Evolutionary conservation across 2,113 vertebrate genomes (phyloP).

Genomic region (Rhinogobius similis): DNA sequence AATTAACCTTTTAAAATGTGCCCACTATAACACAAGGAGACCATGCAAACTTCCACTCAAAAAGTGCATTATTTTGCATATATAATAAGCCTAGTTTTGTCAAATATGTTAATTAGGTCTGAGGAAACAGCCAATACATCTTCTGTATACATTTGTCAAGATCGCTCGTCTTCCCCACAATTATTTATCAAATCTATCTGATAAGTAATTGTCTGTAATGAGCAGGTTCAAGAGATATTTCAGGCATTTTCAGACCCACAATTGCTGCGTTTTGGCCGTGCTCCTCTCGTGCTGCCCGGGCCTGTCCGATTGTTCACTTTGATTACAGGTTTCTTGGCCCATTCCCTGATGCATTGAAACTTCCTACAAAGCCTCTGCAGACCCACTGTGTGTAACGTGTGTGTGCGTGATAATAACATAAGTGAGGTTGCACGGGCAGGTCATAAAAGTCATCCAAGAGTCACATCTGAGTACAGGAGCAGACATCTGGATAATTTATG

Average conservation of each 20-base stretch:
- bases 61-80: not conserved
- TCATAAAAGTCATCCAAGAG: conserved; percentile 43
- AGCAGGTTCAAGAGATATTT: conserved; percentile 45
- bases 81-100: not conserved
- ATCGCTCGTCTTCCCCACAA: not conserved
- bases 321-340: conserved; percentile 50
- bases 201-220: conserved; percentile 50
- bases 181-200: conserved; percentile 17
- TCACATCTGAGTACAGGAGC: conserved; percentile 18
- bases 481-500: conserved; percentile 57
- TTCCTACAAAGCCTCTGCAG: conserved; percentile 17
- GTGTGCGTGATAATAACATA: conserved; percentile 2
- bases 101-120: not conserved
- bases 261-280: conserved; percentile 23
- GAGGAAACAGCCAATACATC: not conserved
- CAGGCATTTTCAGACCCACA: conserved; percentile 39
- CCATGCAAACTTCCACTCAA: no score
- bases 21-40: no score
- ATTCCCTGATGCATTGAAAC: conserved; percentile 22
- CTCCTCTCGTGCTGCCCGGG: conserved; percentile 39
- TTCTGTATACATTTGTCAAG: not conserved
- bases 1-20: no score
- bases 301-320: conserved; percentile 64
- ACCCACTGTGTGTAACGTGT: not conserved
- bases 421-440: not conserved